Conservation (phyloP, 1,140 invertebrate species). For the Drosophila parabipectinata region DNA sequence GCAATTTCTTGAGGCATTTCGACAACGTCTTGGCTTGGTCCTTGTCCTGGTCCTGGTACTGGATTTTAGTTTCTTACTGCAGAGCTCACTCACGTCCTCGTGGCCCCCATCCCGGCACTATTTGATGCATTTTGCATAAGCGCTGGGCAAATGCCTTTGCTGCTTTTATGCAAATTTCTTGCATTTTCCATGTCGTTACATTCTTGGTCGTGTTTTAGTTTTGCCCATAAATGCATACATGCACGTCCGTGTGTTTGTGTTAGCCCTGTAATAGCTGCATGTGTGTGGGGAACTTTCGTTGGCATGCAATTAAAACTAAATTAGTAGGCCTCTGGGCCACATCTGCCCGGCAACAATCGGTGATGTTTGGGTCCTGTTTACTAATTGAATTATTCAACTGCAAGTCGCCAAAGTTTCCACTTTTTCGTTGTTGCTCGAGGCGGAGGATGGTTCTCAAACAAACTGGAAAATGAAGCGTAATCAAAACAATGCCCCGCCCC, state of each 20-base stretch:
- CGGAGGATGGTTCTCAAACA: constrained; percentile 22
- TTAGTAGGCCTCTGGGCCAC: constrained; percentile 75
- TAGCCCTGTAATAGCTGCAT: neutral
- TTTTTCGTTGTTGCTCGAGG: neutral
- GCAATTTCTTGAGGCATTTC: constrained; percentile 73
- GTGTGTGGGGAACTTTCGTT: constrained; percentile 28
- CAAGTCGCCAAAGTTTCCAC: constrained; percentile 52
- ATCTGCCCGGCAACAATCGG: constrained; percentile 32
- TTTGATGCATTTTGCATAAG: constrained; percentile 81
- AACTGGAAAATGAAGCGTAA: constrained; percentile 50
- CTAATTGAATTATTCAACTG: constrained; percentile 78
- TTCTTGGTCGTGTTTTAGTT: constrained; percentile 62
- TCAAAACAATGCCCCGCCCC: constrained; percentile 38
- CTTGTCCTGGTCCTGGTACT: constrained; percentile 20
- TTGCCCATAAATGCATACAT: constrained; percentile 46
- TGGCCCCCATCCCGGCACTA: constrained; percentile 11
- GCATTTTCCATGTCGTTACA: constrained; percentile 80
- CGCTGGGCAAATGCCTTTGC: constrained; percentile 78
- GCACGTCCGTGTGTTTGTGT: constrained; percentile 18
- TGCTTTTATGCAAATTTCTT: constrained; percentile 80
- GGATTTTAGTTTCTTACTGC: constrained; percentile 61
- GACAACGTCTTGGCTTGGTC: constrained; percentile 54
- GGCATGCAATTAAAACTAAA: constrained; percentile 81
- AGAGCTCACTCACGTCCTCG: constrained; percentile 8
- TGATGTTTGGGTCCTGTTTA: constrained; percentile 42